phyloP scores from a whole-genome alignment of 2,113 vertebrate genomes.

The Crotalus horridus region DNA sequence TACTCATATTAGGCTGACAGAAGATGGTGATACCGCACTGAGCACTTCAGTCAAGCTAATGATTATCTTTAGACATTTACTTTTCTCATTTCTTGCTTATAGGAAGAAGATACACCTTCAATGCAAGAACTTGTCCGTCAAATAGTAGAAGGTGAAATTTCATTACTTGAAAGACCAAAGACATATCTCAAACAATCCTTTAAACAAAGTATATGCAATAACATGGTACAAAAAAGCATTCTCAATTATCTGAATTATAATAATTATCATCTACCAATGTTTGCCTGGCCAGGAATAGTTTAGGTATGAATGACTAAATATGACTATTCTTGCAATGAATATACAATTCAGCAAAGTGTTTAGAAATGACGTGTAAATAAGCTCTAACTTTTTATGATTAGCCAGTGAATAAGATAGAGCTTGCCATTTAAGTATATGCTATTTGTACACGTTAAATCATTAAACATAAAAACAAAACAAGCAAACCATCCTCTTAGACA shows the following conservation, averaged over 20 bases:
- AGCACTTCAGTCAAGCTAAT: neutral
- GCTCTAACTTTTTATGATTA: neutral
- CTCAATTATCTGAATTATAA: conserved; percentile 80
- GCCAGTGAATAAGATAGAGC: neutral
- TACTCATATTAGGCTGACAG: neutral
- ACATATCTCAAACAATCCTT: conserved; percentile 49
- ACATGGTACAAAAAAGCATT: conserved; percentile 63
- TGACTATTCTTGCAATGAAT: neutral
- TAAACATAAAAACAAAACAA: neutral
- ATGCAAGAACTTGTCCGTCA: conserved; percentile 54
- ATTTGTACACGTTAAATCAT: neutral
- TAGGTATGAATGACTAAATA: conserved; percentile 34
- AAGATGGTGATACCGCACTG: neutral
- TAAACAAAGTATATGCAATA: conserved; percentile 38
- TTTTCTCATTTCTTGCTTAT: neutral
- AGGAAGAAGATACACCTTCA: conserved; percentile 54
- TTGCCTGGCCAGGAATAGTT: conserved; percentile 67
- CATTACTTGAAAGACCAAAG: conserved; percentile 43
- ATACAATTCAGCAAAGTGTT: neutral
- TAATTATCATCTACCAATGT: conserved; percentile 85
- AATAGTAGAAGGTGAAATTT: conserved; percentile 59
- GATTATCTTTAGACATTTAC: neutral
- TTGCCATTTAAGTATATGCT: neutral
- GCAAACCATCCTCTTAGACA: neutral
- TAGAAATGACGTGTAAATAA: neutral